Base-by-base conservation (phyloP, 2,888 invertebrate species). In the Chaetogeoica ovagalla region DNA sequence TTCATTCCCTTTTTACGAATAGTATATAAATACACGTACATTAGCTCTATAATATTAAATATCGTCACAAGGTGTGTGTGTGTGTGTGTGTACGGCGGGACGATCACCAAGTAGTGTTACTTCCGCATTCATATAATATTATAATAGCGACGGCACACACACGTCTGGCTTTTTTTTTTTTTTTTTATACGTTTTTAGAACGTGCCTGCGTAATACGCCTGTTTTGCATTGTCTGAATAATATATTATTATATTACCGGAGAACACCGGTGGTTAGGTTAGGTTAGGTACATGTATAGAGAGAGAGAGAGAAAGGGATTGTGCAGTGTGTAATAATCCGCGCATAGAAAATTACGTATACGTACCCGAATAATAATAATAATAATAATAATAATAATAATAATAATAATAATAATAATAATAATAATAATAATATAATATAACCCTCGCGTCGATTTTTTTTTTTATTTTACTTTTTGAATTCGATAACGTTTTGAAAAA, bases 161-260 rank as follows among this genome's bases (percentile, higher is more conserved):
- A 37, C 21, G 11, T 60, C 30, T 37, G 62, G 4, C 9, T 30
- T 1, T 30, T 30, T 30, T 30, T 30, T 30, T 30, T 30, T 30
- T 30, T 30, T 30, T 30, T 30, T 30, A 30, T 30, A 30, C 30
- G 30, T 30, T 30, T 30, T 30, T 4, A 30, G 30, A 52, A 79
- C 77, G 77, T 63, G 77, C 77, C 77, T 48, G 11, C 48, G 15
- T 48, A 13, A 48, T 11, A 11, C 37, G 77, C 60, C 77, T 71
- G 77, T 79, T 79, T 79, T 79, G 77, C 77, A 79, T 79, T 79
- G 77, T 79, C 70, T 79, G 77, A 79, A 79, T 77, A 77, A 60
- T 79, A 75, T 21, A 30, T 30, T 21, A 30, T 30, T 70, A 75
- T 74, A 52, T 52, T 70, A 39, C 75, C 60, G 15, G 48, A 13